Base-by-base conservation (phyloP, 2,113 vertebrate species). In the Xenopus borealis region DNA sequence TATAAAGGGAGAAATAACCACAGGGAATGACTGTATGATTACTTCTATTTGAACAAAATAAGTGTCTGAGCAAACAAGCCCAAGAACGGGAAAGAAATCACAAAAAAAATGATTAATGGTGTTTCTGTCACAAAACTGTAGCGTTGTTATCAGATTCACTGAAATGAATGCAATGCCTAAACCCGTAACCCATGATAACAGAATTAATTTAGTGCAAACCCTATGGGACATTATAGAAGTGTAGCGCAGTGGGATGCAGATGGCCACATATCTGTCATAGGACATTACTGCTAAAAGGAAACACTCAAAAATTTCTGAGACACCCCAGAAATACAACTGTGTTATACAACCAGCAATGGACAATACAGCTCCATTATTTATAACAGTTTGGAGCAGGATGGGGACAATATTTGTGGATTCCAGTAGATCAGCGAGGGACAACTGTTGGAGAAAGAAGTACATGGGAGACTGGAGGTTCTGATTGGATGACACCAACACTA, bases 201-300 rank as follows among this genome's bases (percentile, higher is more conserved):
- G 55, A 10, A 64, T 16, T 2, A 73, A 62, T 30, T 19, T 17
- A 46, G 58, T 10, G 7, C 55, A 40, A 20, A n/a, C 13, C 16
- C 4, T 53, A 1, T 1, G 4, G 9, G 57, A 57, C 72, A 73
- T 73, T 12, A 73, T 27, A 4, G 62, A 45, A 9, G 13, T n/a
- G 18, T 73, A 73, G 7, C 33, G 30, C 62, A 73, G 45, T 11
- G 72, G 72, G 33, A 44, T 45, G n/a, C 72, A 73, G 45, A 73
- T 72, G 23, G 82, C 74, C 46, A 82, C 64, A 23, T 57, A 78
- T 16, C 10, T 7, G 46, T 80, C 78, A 53, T 78, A 83, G 62
- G 78, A 82, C 71, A 79, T 80, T n/a, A 67, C 62, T 66, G 66
- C 68, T 9, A 83, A 27, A 7, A 83, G 75, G 59, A 81, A 79